phyloP scores from a whole-genome alignment of 2,888 invertebrate genomes.

The Amphipoea oculea region DNA sequence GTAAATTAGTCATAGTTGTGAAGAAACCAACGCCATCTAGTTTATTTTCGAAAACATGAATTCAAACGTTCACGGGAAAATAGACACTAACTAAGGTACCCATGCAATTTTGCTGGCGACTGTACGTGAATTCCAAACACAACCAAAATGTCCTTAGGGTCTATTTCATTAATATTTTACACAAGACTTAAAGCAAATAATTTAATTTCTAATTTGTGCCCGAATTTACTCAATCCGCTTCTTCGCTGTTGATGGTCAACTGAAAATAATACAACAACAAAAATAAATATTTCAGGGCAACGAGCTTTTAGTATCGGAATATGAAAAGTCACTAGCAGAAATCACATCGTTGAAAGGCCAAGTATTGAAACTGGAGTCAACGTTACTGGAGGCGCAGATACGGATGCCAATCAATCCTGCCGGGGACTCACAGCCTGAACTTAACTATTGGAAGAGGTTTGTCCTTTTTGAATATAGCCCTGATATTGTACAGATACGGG shows the following conservation, averaged over 20 bases:
- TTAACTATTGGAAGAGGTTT: slow-evolving; percentile 87
- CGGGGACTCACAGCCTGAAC: slow-evolving; percentile 78
- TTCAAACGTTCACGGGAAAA: no score
- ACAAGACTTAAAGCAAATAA: background rate
- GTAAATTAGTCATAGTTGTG: no score
- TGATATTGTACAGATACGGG: background rate
- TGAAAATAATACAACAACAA: background rate
- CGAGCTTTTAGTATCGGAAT: slow-evolving; percentile 88
- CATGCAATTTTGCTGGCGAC: no score
- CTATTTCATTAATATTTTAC: background rate
- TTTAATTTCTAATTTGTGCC: background rate
- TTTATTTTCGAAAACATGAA: no score
- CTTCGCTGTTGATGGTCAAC: background rate
- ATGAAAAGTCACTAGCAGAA: slow-evolving; percentile 89
- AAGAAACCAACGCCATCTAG: no score
- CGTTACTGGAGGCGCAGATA: slow-evolving; percentile 85
- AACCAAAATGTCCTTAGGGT: background rate
- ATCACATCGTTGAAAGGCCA: slow-evolving; percentile 89
- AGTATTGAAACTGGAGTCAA: slow-evolving; percentile 86
- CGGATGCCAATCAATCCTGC: slow-evolving; percentile 74
- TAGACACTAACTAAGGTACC: no score
- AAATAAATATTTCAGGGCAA: slow-evolving; percentile 81
- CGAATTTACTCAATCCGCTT: background rate
- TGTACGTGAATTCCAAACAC: background rate
- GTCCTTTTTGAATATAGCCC: background rate